Evolutionary conservation across 2,888 invertebrate species (phyloP).

Genomic region (Petrolisthes manimaculis): DNA sequence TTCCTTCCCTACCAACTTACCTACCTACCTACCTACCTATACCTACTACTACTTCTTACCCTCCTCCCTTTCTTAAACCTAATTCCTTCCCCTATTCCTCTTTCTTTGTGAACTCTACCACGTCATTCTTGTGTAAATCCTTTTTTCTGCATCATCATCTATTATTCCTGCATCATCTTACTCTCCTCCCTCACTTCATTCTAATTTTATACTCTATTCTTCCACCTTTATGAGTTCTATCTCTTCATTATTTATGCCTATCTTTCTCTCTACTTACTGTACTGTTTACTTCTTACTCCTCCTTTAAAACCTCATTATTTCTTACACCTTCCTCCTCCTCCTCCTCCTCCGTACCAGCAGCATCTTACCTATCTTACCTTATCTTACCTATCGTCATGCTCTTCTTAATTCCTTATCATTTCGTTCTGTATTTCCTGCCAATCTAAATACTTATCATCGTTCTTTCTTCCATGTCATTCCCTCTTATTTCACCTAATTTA

Average conservation of each 20-base stretch:
- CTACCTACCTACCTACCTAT: neutral
- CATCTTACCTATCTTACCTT: too few relatives aligned
- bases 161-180: neutral
- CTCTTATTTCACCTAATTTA: too few relatives aligned
- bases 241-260: neutral
- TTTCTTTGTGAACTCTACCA: neutral
- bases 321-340: neutral
- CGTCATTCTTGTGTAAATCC: neutral
- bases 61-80: neutral
- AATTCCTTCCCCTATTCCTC: neutral
- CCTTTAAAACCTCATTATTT: neutral
- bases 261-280: neutral
- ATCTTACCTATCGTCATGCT: too few relatives aligned
- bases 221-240: neutral
- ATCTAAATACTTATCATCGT: too few relatives aligned
- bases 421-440: too few relatives aligned
- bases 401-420: too few relatives aligned
- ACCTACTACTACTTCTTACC: neutral
- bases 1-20: neutral
- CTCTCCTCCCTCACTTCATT: neutral
- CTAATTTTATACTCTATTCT: neutral
- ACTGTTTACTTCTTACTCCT: neutral
- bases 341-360: neutral
- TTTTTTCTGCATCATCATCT: neutral
- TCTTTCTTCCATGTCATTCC: too few relatives aligned